phyloP scores from a whole-genome alignment of 2,113 vertebrate genomes.

The Silurus glanis region DNA sequence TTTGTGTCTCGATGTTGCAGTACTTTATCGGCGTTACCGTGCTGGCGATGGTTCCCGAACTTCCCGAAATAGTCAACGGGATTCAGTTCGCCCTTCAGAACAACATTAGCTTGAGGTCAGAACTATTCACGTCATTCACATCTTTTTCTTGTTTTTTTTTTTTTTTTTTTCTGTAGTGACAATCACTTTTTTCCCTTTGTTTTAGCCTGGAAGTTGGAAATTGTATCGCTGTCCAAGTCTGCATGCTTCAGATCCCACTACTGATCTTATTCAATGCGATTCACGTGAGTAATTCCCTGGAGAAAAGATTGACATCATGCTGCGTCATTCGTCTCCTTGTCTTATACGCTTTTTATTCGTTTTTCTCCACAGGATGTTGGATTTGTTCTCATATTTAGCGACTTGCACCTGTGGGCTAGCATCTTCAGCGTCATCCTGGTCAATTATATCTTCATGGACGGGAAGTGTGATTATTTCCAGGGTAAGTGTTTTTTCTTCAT shows the following conservation, averaged over 20 bases:
- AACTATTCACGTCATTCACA: not conserved
- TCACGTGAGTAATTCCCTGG: slow-evolving; percentile 76
- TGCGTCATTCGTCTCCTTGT: accelerated
- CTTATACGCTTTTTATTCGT: not conserved
- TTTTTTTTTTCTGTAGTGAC: not conserved
- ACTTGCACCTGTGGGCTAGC: slow-evolving; percentile 79
- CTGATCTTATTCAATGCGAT: slow-evolving; percentile 86
- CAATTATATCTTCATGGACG: slow-evolving; percentile 86
- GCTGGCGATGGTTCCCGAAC: slow-evolving; percentile 85
- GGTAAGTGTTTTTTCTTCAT: slow-evolving; percentile 63
- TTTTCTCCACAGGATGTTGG: slow-evolving; percentile 71
- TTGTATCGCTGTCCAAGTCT: slow-evolving; percentile 87
- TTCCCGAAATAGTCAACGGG: slow-evolving; percentile 86
- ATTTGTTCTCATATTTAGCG: slow-evolving; percentile 78
- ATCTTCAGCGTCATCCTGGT: slow-evolving; percentile 86
- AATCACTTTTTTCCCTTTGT: not conserved
- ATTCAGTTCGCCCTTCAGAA: slow-evolving; percentile 90
- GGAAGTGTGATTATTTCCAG: slow-evolving; percentile 87
- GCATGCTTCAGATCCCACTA: slow-evolving; percentile 90
- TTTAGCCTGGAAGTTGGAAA: slow-evolving; percentile 86
- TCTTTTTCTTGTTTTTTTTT: not conserved
- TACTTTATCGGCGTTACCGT: slow-evolving; percentile 86
- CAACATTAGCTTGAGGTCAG: slow-evolving; percentile 85
- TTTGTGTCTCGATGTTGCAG: slow-evolving; percentile 60
- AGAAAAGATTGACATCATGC: not conserved